Evolutionary conservation across 2,888 invertebrate genomes (phyloP).

Genomic region (Dione juno): DNA sequence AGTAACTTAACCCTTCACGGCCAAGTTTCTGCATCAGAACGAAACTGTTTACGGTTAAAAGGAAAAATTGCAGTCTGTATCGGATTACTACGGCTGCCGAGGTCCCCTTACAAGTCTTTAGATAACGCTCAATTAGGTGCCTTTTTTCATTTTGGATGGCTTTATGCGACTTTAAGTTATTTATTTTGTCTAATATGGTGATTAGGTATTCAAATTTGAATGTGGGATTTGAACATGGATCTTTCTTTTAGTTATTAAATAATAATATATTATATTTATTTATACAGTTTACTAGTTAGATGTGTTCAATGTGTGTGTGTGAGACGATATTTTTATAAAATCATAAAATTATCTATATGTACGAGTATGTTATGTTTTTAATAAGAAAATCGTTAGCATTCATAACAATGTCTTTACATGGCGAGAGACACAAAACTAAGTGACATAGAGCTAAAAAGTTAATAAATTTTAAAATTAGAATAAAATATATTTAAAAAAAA

Average conservation of each 20-base stretch:
- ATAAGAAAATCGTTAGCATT: no score
- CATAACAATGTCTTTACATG: no score
- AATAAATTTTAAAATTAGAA: no score
- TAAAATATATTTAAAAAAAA: no score
- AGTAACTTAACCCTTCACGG: conserved; percentile 64
- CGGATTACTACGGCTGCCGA: conserved; percentile 64
- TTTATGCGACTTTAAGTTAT: conserved; percentile 51
- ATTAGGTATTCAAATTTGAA: not conserved
- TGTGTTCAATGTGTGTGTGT: no score
- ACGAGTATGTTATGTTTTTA: no score
- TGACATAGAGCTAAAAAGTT: no score
- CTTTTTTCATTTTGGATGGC: conserved; percentile 59
- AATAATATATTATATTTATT: no score
- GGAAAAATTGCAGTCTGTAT: conserved; percentile 65
- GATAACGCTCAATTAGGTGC: conserved; percentile 78
- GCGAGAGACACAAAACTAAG: no score
- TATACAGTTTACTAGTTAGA: no score
- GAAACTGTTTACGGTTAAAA: conserved; percentile 65
- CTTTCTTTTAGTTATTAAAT: not conserved
- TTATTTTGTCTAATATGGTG: conserved; percentile 5
- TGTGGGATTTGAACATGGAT: not conserved
- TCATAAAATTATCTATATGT: no score
- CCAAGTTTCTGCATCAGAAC: conserved; percentile 59
- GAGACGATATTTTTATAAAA: no score
- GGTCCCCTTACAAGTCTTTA: conserved; percentile 68